Evolutionary conservation across 30 jellyfish, hydroid and myxozoan species (phyloP).

Genomic region (Phacellophora camtschatica): DNA sequence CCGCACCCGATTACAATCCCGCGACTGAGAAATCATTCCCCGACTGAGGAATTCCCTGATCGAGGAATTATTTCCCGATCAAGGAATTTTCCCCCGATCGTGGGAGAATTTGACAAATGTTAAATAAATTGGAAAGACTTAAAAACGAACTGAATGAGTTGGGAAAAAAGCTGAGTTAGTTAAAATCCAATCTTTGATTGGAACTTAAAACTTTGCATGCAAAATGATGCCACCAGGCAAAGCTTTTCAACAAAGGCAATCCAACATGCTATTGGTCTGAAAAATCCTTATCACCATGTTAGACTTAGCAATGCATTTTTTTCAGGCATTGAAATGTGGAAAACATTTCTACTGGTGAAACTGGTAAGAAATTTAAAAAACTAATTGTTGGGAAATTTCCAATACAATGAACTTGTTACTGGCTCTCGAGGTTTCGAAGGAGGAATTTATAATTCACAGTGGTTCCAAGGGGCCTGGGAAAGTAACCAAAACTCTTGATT

Average conservation of each 20-base stretch:
- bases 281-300: neutral
- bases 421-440: neutral
- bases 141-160: too few relatives aligned
- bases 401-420: too few relatives aligned
- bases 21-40: too few relatives aligned
- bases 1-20: too few relatives aligned
- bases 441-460: neutral
- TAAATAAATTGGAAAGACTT: too few relatives aligned
- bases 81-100: too few relatives aligned
- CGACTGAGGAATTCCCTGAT: too few relatives aligned
- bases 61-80: too few relatives aligned
- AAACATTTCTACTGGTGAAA: neutral
- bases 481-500: neutral
- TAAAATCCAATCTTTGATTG: neutral
- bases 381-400: too few relatives aligned
- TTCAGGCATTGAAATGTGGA: neutral
- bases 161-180: neutral
- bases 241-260: neutral
- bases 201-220: neutral
- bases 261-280: neutral
- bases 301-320: neutral
- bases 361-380: too few relatives aligned
- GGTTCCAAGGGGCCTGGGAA: neutral
- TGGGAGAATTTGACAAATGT: too few relatives aligned
- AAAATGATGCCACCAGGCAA: neutral